Conservation (phyloP, 2,113 vertebrate genomes). For the Upupa epops region DNA sequence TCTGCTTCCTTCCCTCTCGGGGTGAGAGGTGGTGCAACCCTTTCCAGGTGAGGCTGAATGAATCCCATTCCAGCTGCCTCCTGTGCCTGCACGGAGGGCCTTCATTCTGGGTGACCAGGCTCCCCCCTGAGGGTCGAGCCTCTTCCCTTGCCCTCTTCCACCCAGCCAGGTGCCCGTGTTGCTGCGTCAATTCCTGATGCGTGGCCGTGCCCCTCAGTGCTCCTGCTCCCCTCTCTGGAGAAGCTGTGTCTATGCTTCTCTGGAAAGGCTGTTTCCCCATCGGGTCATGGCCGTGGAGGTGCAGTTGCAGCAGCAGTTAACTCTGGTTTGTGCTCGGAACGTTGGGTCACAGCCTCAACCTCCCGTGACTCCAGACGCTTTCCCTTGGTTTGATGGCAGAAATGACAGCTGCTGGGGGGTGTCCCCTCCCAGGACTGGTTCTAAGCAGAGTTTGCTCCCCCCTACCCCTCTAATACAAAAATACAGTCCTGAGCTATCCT, state of each 20-base stretch:
- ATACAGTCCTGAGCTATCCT: not conserved
- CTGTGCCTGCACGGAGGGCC: not conserved
- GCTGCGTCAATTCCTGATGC: not conserved
- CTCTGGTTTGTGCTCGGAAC: not conserved
- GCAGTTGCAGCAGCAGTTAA: not conserved
- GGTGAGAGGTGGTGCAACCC: not conserved
- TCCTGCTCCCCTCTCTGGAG: not conserved
- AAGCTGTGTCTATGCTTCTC: not conserved
- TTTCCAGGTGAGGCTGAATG: not conserved
- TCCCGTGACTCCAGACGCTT: not conserved
- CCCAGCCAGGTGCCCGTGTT: fast-evolving
- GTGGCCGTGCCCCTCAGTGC: not conserved
- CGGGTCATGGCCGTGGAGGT: conserved; percentile 5
- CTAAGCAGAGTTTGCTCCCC: not conserved
- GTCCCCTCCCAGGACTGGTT: not conserved
- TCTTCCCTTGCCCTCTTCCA: not conserved
- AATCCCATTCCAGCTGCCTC: not conserved
- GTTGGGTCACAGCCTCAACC: not conserved
- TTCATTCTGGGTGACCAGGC: not conserved
- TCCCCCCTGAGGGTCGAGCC: not conserved
- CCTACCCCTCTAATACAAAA: not conserved
- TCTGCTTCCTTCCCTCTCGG: not conserved
- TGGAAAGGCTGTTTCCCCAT: conserved; percentile 7
- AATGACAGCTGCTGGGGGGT: not conserved
- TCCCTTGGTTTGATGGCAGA: not conserved